These are phyloP conservation scores for Pelobates cultripes DNA, from an alignment of 2,797 vertebrate species.

Conservation along the genomic window DNA sequence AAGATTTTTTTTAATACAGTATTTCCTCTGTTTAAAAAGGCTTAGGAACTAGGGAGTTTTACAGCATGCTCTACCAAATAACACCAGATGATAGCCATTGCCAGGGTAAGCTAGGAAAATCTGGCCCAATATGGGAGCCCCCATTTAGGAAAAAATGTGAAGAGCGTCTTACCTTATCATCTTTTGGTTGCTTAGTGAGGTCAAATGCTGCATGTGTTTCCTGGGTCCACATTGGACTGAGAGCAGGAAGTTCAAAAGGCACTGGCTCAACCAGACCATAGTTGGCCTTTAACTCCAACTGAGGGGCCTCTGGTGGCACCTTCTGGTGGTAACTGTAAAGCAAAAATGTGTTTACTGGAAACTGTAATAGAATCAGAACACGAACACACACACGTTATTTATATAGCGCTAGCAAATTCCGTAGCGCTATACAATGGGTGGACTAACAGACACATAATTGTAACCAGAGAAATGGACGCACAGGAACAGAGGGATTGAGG, in stretches of 20 bases:
- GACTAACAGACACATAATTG: too few species aligned
- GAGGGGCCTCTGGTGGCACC: constrained; percentile 88
- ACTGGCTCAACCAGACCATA: constrained; percentile 92
- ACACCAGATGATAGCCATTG: too few species aligned
- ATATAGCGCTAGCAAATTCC: too few species aligned
- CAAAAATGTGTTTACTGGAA: neutral
- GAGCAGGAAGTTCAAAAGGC: constrained; percentile 84
- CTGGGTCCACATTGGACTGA: constrained; percentile 81
- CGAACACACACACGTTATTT: neutral
- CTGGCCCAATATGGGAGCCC: too few species aligned
- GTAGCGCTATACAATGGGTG: too few species aligned
- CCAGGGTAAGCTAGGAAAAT: too few species aligned
- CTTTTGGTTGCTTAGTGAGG: constrained; percentile 91
- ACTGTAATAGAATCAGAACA: neutral
- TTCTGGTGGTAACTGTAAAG: constrained; percentile 93
- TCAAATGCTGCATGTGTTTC: constrained; percentile 90
- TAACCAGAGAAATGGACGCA: too few species aligned
- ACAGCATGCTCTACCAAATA: too few species aligned
- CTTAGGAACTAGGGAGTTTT: too few species aligned
- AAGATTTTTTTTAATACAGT: too few species aligned
- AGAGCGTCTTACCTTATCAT: constrained; percentile 79
- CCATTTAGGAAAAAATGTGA: neutral
- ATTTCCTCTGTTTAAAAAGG: too few species aligned
- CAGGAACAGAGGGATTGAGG: too few species aligned
- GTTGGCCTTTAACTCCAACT: constrained; percentile 93